phyloP scores from a whole-genome alignment of 2,797 vertebrate genomes.

The Etheostoma nigrum region DNA sequence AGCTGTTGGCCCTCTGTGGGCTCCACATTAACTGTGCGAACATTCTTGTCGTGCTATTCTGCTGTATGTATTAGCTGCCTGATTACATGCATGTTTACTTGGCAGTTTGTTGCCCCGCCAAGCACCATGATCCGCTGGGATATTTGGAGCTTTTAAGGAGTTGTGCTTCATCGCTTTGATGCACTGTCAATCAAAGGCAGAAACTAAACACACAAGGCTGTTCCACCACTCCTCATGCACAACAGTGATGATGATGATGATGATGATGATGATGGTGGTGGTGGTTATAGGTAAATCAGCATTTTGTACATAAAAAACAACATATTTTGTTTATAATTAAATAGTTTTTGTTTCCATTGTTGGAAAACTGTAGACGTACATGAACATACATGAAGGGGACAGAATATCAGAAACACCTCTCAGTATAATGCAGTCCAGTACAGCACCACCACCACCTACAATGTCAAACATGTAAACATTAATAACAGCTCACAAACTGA shows the following conservation, averaged over 20 bases:
- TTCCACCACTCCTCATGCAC: neutral
- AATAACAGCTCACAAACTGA: neutral
- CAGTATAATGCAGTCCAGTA: neutral
- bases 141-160: constrained; percentile 30
- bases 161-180: constrained; percentile 30
- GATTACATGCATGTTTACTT: constrained; percentile 75
- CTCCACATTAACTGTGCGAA: constrained; percentile 79
- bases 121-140: constrained; percentile 29
- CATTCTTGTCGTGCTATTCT: constrained; percentile 73
- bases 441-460: neutral
- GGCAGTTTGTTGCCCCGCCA: constrained; percentile 66
- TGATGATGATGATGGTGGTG: constrained; percentile 1
- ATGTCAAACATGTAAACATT: neutral
- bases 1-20: constrained; percentile 57
- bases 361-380: neutral
- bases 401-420: no score
- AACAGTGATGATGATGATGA: constrained; percentile 7
- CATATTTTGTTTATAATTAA: neutral
- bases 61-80: constrained; percentile 73
- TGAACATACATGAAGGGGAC: neutral
- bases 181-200: constrained; percentile 50
- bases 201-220: constrained; percentile 16
- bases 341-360: neutral
- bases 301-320: neutral
- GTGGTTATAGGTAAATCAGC: neutral